Percentiles rank a stretch among this genome's conserved stretches.
Conservation (phyloP, 1,140 invertebrate genomes). For the Chionoecetes opilio region DNA sequence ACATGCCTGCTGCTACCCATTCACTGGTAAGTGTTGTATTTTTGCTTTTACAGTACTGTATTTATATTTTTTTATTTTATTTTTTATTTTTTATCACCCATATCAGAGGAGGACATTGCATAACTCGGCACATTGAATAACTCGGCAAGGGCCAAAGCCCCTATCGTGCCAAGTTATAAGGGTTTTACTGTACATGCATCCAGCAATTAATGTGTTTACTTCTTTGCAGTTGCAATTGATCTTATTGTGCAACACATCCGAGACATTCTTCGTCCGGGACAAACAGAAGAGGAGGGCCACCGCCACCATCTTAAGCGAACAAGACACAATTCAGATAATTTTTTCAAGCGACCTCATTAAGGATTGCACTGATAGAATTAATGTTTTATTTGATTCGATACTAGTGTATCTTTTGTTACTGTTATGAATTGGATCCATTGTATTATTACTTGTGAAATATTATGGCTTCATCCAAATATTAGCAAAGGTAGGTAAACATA, state of each 20-base stretch:
- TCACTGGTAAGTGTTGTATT: background rate
- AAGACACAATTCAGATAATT: conserved; percentile 79
- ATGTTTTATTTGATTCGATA: background rate
- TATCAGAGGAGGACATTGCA: no score
- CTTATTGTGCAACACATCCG: conserved; percentile 99
- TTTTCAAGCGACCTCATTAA: conserved; percentile 73
- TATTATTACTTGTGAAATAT: background rate
- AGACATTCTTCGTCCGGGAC: conserved; percentile 90
- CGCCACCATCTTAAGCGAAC: conserved; percentile 64
- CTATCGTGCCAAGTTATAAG: no score
- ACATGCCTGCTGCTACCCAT: no score
- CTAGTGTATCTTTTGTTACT: background rate
- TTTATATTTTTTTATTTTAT: no score
- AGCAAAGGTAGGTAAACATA: no score
- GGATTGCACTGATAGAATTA: background rate
- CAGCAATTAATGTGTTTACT: conserved; percentile 82
- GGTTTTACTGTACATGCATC: background rate
- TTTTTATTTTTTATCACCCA: no score
- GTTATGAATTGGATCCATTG: background rate
- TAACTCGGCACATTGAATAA: no score
- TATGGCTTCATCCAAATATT: background rate
- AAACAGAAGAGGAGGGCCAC: background rate
- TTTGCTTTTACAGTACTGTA: no score
- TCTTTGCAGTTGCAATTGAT: conserved; percentile 98
- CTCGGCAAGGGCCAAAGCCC: no score